Evolutionary conservation across 2,888 invertebrate species (phyloP).

Genomic region (Ganaspis brasiliensis): DNA sequence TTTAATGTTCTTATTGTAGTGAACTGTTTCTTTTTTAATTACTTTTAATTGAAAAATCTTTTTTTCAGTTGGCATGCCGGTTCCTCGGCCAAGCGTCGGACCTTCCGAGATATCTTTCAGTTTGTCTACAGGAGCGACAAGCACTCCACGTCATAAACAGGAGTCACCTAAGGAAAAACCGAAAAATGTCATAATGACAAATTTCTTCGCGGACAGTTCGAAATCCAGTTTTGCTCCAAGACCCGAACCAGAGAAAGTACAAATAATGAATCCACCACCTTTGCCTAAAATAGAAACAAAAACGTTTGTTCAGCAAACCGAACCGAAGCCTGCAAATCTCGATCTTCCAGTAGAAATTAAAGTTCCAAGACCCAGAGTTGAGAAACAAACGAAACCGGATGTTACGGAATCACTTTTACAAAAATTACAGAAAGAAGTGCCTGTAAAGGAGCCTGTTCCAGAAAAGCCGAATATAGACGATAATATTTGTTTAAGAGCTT

Average conservation of each 20-base stretch:
- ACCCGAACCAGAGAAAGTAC: conserved; percentile 46
- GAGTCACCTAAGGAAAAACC: conserved; percentile 55
- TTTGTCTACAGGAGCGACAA: conserved; percentile 66
- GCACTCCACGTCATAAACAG: conserved; percentile 71
- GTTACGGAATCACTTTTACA: neutral
- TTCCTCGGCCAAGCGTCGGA: conserved; percentile 54
- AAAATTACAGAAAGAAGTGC: conserved; percentile 59
- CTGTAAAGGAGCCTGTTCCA: conserved; percentile 52
- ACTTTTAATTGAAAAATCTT: neutral
- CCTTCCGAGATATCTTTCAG: conserved; percentile 70
- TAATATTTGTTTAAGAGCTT: conserved; percentile 70
- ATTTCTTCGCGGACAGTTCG: conserved; percentile 64
- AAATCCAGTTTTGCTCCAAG: conserved; percentile 44
- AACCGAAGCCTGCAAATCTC: conserved; percentile 10
- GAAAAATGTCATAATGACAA: conserved; percentile 52
- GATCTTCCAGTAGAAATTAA: neutral
- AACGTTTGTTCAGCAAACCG: neutral
- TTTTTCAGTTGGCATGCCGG: conserved; percentile 2
- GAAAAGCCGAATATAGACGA: conserved; percentile 71
- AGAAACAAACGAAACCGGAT: conserved; percentile 47
- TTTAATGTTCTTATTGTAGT: too few relatives aligned
- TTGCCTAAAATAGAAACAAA: conserved; percentile 16
- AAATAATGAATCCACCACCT: neutral
- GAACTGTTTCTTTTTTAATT: neutral
- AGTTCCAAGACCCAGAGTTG: conserved; percentile 22